A percentile compares a stretch with the other conserved stretches of the same genome.
Conservation (phyloP, 2,113 vertebrate species). For the Daboia siamensis region DNA sequence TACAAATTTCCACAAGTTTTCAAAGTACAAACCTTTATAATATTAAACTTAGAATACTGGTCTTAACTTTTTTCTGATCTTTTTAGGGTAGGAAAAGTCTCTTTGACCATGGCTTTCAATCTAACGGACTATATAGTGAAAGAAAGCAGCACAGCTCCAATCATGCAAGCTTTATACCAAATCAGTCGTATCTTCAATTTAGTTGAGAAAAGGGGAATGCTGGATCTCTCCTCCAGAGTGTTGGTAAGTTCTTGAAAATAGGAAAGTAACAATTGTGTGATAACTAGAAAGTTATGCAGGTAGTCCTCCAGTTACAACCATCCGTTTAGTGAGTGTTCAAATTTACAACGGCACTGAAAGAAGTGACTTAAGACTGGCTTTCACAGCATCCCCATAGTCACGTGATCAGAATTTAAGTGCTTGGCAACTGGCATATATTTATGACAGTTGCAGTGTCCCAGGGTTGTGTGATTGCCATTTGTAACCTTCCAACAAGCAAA, state of each 20-base stretch:
- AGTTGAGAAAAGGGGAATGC: conserved; percentile 80
- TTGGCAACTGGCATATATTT: background rate
- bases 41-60: background rate
- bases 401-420: background rate
- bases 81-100: conserved; percentile 79
- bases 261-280: background rate
- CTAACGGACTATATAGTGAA: conserved; percentile 77
- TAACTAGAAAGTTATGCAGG: background rate
- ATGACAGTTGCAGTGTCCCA: background rate
- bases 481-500: background rate
- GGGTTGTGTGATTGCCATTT: background rate
- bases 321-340: background rate
- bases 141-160: conserved; percentile 79
- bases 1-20: background rate
- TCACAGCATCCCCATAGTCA: background rate
- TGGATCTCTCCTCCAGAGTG: conserved; percentile 66
- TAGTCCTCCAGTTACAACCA: background rate
- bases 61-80: conserved; percentile 27
- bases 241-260: conserved; percentile 70
- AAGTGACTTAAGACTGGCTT: background rate
- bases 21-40: background rate
- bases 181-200: conserved; percentile 76
- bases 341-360: background rate
- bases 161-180: conserved; percentile 83
- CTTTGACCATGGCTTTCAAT: conserved; percentile 76